Conservation (phyloP, 2,888 invertebrate species). For the Cheilosia soror region DNA sequence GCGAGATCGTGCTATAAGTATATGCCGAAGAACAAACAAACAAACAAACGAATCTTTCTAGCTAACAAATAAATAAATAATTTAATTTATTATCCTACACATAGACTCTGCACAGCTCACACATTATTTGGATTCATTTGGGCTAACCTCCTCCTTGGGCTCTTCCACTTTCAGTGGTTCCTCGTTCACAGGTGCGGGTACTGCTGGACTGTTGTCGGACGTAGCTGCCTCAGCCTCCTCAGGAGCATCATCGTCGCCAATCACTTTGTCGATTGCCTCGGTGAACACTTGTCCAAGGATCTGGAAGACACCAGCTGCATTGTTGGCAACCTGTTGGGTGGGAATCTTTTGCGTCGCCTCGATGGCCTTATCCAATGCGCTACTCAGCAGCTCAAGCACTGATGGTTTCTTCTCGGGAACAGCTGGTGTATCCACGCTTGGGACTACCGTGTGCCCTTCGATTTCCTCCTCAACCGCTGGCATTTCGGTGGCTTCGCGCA, state of each 20-base stretch:
- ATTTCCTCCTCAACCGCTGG: slow-evolving; percentile 38
- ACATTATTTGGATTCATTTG: slow-evolving; percentile 51
- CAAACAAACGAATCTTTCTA: slow-evolving; percentile 1
- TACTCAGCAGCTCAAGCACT: slow-evolving; percentile 81
- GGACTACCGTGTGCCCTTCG: slow-evolving; percentile 48
- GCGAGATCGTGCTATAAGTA: slow-evolving; percentile 34
- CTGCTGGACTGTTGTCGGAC: slow-evolving; percentile 4
- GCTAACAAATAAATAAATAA: slow-evolving; percentile 66
- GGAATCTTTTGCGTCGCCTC: slow-evolving; percentile 79
- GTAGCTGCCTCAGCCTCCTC: slow-evolving; percentile 76
- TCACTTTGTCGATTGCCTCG: slow-evolving; percentile 81
- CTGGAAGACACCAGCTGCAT: slow-evolving; percentile 82
- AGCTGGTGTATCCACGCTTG: slow-evolving; percentile 28
- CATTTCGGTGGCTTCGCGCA: slow-evolving; percentile 37
- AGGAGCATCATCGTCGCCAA: slow-evolving; percentile 79
- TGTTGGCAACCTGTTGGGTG: slow-evolving; percentile 81
- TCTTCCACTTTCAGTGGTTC: slow-evolving; percentile 29
- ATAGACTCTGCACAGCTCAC: neutral
- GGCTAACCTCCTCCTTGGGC: slow-evolving; percentile 46
- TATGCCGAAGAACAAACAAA: slow-evolving; percentile 31
- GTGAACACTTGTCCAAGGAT: slow-evolving; percentile 82
- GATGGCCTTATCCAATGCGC: slow-evolving; percentile 81
- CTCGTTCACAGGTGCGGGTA: slow-evolving; percentile 10
- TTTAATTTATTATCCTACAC: slow-evolving; percentile 62
- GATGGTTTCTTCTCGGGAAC: slow-evolving; percentile 78